Conservation (phyloP, 2,888 invertebrate species). For the Chaetogeoica ovagalla region DNA sequence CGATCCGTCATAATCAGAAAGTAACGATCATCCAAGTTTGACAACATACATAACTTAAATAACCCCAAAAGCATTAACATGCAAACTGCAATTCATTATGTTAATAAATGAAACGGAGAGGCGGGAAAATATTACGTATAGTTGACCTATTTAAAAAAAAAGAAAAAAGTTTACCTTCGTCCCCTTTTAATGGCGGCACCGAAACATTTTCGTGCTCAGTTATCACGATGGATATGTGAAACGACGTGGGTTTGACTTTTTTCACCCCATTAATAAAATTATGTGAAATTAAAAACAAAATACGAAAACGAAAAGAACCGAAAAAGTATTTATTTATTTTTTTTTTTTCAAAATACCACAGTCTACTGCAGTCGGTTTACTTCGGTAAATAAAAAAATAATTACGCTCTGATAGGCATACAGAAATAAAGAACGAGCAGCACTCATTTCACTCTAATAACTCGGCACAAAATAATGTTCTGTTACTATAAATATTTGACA, state of each 20-base stretch:
- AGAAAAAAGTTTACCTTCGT: constrained; percentile 25
- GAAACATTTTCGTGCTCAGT: constrained; percentile 45
- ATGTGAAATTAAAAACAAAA: constrained; percentile 35
- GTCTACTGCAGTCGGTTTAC: neutral
- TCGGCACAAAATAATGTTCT: neutral
- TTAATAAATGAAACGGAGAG: constrained; percentile 35
- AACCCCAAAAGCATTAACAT: constrained; percentile 20
- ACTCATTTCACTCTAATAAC: too few species aligned
- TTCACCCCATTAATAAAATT: neutral
- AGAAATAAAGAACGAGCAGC: too few species aligned
- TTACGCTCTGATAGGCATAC: too few species aligned
- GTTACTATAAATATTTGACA: neutral
- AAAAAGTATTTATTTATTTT: neutral
- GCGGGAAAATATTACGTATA: neutral
- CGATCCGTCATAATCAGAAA: constrained; percentile 34
- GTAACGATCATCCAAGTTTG: constrained; percentile 14
- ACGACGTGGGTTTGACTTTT: constrained; percentile 33
- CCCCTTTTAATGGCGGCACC: constrained; percentile 22
- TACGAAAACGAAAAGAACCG: constrained; percentile 9
- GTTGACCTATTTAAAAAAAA: constrained; percentile 28
- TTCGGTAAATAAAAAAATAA: neutral
- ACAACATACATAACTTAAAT: constrained; percentile 10
- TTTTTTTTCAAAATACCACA: neutral
- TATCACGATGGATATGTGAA: constrained; percentile 41
- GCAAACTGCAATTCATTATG: constrained; percentile 40